phyloP scores from a whole-genome alignment of 2,113 vertebrate genomes.

The Gopherus evgoodei region DNA sequence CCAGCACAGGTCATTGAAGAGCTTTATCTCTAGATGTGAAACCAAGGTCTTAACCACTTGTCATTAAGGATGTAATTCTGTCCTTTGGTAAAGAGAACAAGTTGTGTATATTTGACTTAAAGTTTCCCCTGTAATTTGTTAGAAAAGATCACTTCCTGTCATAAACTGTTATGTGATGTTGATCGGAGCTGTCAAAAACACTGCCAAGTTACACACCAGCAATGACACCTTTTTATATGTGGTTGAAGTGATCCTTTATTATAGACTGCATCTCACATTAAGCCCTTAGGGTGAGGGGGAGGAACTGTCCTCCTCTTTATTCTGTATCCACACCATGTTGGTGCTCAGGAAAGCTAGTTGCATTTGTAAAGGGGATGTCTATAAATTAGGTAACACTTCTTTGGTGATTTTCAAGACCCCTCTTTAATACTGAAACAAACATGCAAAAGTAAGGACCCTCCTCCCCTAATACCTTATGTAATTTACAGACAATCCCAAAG shows the following conservation, averaged over 20 bases:
- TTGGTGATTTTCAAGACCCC: background rate
- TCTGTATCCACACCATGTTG: background rate
- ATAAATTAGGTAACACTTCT: background rate
- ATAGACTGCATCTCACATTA: background rate
- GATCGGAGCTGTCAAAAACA: background rate
- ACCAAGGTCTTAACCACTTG: background rate
- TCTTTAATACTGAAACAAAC: background rate
- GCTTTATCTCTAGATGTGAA: background rate
- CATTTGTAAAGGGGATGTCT: background rate
- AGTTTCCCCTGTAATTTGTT: background rate
- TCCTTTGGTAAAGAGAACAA: background rate
- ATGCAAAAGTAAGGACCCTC: background rate
- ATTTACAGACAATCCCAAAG: background rate
- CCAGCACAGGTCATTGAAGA: background rate
- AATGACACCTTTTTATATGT: background rate
- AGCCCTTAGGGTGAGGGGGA: background rate
- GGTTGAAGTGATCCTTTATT: background rate
- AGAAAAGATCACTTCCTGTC: background rate
- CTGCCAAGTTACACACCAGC: background rate
- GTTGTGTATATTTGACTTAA: background rate
- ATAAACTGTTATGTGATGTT: background rate
- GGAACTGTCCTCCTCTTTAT: background rate
- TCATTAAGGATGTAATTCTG: background rate
- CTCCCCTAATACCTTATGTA: background rate
- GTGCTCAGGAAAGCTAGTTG: background rate